These are phyloP conservation scores for Spicauda simplicius DNA, from an alignment of 2,888 invertebrate species.

Conservation along the genomic window DNA sequence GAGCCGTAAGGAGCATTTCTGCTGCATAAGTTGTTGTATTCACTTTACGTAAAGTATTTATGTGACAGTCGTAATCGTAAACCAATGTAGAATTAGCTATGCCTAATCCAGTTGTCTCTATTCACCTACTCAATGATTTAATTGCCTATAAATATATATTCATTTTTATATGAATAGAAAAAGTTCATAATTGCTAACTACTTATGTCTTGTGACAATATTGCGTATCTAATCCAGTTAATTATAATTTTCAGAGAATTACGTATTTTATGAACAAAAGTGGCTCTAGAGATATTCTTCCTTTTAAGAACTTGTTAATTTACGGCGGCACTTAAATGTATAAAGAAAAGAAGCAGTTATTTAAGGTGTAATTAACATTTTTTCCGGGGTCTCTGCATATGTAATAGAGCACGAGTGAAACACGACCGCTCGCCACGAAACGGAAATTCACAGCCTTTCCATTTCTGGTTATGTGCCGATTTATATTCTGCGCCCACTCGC, in stretches of 20 bases:
- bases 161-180: background rate
- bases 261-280: background rate
- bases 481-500: constrained; percentile 84
- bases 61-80: constrained; percentile 23
- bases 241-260: background rate
- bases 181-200: background rate
- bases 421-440: constrained; percentile 69
- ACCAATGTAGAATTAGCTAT: background rate
- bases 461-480: constrained; percentile 84
- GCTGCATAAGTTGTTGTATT: constrained; percentile 66
- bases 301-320: background rate
- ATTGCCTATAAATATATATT: too few relatives aligned
- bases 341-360: constrained; percentile 4
- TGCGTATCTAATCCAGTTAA: background rate
- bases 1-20: constrained; percentile 69
- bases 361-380: constrained; percentile 25
- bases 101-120: too few relatives aligned
- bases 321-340: background rate
- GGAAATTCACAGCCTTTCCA: constrained; percentile 81
- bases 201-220: background rate
- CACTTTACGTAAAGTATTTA: constrained; percentile 60
- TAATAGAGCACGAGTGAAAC: constrained; percentile 47
- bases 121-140: too few relatives aligned
- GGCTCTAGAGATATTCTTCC: background rate
- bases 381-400: constrained; percentile 27